Evolutionary conservation across 2,797 vertebrate genomes (phyloP).

Genomic region (Syngnathus rostellatus): DNA sequence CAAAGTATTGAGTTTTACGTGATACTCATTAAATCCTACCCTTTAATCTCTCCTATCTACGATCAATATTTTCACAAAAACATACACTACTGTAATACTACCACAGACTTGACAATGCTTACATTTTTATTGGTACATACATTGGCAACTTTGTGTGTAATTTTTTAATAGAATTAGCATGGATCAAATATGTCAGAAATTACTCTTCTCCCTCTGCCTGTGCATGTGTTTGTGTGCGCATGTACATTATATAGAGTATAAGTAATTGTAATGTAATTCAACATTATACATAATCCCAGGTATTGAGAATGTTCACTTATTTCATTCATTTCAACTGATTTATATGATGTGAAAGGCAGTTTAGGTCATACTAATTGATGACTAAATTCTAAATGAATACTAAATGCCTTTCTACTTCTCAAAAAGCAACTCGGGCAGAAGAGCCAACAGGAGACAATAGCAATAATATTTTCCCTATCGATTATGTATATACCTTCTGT

Average conservation of each 20-base stretch:
- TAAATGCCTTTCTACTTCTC: neutral
- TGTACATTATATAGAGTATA: too few species aligned
- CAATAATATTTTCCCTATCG: neutral
- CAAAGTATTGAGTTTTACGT: neutral
- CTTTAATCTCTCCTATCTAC: neutral
- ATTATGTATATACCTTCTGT: neutral
- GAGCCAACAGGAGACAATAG: neutral
- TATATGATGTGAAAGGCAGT: neutral
- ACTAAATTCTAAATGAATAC: too few species aligned
- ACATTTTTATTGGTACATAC: too few species aligned
- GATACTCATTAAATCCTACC: neutral
- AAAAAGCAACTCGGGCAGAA: neutral
- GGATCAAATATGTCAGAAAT: too few species aligned
- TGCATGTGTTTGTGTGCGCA: too few species aligned
- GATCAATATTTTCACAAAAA: neutral
- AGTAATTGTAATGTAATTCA: too few species aligned
- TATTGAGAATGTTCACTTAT: neutral
- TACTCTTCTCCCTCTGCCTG: too few species aligned
- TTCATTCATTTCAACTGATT: neutral
- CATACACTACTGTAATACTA: neutral
- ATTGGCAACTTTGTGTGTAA: too few species aligned
- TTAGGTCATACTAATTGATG: neutral
- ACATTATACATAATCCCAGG: neutral
- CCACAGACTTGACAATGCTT: neutral
- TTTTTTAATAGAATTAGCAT: too few species aligned